Base-by-base conservation (phyloP, 2,797 vertebrate species). In the Lophius americanus region DNA sequence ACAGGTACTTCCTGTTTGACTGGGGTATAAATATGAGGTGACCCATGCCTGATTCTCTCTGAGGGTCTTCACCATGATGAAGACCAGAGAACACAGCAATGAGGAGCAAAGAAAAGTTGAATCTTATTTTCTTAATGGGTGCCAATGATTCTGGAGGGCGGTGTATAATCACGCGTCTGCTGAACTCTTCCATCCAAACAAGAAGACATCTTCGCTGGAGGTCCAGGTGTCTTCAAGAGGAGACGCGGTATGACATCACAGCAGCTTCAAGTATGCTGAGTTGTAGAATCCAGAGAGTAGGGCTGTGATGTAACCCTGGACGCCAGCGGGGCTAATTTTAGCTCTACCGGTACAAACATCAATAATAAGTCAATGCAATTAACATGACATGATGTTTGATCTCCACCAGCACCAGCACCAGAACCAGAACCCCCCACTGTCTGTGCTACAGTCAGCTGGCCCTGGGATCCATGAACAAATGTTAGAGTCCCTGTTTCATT, bases 331-430 rank as follows among this genome's bases (percentile, higher is more conserved):
- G 37, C 36, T 37, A 56, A 48, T 50, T 84, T 44, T 65, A 56
- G 74, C 72, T 75, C 67, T 35, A 71, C 76, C 78, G 70, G 71
- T 55, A 58, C 71, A 70, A 48, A 78, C 92, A 90, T 93, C 86
- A 88, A 91, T 92, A 78, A 88, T 76, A 80, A 76, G 84, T 78
- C 86, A 88, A 88, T 90, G 80, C 81, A 87, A 92, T 93, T 93
- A 91, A 80, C 83, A 73, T 60, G 68, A 72, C 53, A 43, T 63
- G 33, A 12, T 41, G 39, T 41, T 5, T 41, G 63, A 33, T 38
- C 23, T 23, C 23, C 23, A 23, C 12, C 46, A n/a, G 46, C 13
- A 2, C 10, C 47, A 49, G 47, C 47, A 49, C 11, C 46, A 11
- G 46, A 23, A 49, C 11, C 46, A 11, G 46, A 23, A 23, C 23